Base-by-base conservation (phyloP, 2,113 vertebrate genomes). In the Charadrius vociferus region DNA sequence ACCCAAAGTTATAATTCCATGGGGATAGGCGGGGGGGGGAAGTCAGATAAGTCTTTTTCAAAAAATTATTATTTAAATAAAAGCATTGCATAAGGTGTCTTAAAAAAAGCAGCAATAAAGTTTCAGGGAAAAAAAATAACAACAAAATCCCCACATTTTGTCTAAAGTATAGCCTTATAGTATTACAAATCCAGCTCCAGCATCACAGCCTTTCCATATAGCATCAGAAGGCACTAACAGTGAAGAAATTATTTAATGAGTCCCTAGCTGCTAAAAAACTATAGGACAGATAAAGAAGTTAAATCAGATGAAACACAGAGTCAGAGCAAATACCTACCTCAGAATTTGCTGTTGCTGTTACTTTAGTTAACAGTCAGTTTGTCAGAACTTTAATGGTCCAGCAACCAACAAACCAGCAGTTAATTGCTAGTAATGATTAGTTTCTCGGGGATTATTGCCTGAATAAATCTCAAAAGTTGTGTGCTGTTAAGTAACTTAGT, bases 391-490 rank as follows among this genome's bases (percentile, higher is more conserved):
- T 95, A 96, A 80, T 56, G 79, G 75, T 47, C 82, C 84, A 73
- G 53, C 88, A 92, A 84, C 53, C 79, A 97, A 95, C 65, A 96
- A 96, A 93, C 53, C 91, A 90, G 75, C 36, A 87, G 68, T 77
- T 96, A 95, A 95, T 94, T 97, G 66, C 37, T 65, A 47, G 37
- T 73, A 94, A 93, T 95, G 63, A 97, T 63, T 95, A 58, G 47
- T 93, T 97, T 94, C 73, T 97, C 79, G 43, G 62, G 59, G 65
- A 96, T 78, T 89, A 86, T 88, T 72, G 55, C 70, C 58, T 82
- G 85, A 95, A 96, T 96, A 83, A 87, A 93, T 96, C 94, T 91
- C 75, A 82, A 50, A 96, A 96, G 61, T 93, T 86, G 36, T 84
- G 56, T 90, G 63, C 45, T 73, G 65, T 72, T 80, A 94, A 94